phyloP scores from a whole-genome alignment of 2,797 vertebrate species.

The Trachops cirrhosus region DNA sequence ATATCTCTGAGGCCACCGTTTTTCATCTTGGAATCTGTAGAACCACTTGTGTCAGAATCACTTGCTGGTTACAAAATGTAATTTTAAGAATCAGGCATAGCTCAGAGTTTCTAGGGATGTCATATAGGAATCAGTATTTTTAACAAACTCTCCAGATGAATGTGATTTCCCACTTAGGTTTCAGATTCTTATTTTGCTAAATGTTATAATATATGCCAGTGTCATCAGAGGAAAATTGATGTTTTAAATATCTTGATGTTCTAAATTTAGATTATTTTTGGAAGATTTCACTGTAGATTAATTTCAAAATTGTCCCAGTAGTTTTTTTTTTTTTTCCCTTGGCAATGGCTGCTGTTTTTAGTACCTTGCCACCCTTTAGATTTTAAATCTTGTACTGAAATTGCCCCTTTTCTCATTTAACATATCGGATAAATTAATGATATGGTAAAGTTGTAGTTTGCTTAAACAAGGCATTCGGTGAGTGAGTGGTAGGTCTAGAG shows the following conservation, averaged over 20 bases:
- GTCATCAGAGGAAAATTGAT: not conserved
- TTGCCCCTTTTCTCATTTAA: constrained; percentile 34
- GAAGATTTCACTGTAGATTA: not conserved
- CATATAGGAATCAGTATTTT: not conserved
- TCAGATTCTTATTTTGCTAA: not conserved
- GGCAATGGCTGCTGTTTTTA: not conserved
- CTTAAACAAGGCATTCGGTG: constrained; percentile 29
- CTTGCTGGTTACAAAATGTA: not conserved
- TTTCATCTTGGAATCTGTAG: not conserved
- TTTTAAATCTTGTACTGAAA: not conserved
- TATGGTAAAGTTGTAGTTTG: constrained; percentile 9
- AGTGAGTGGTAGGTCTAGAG: not conserved
- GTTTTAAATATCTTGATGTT: not conserved
- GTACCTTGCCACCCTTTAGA: not conserved
- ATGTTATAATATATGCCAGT: not conserved
- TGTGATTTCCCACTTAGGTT: not conserved
- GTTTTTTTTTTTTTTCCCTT: not conserved
- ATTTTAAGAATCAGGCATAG: not conserved
- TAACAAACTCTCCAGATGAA: not conserved
- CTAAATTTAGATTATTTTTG: not conserved
- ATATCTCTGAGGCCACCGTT: not conserved
- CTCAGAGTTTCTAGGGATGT: not conserved
- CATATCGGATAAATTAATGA: constrained; percentile 27
- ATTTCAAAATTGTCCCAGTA: not conserved
- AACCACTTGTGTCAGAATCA: not conserved